phyloP scores from a whole-genome alignment of 2,113 vertebrate genomes.

The Vireo altiloquus region DNA sequence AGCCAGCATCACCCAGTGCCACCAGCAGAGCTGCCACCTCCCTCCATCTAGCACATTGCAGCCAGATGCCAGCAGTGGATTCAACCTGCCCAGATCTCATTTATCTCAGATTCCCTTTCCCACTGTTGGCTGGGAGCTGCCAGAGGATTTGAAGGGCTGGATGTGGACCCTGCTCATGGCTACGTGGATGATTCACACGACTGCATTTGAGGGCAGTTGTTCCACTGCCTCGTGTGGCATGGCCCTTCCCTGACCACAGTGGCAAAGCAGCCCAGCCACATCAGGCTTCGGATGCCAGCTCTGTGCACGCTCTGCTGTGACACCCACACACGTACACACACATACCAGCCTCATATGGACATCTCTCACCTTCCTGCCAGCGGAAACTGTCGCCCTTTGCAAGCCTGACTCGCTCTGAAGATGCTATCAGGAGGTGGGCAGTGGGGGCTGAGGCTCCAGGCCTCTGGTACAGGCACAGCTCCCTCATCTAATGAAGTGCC shows the following conservation, averaged over 20 bases:
- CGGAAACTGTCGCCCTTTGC: constrained; percentile 49
- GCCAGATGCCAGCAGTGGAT: not conserved
- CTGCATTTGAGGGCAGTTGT: fast-evolving
- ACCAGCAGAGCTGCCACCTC: not conserved
- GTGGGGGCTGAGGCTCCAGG: not conserved
- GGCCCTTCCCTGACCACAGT: not conserved
- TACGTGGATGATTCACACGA: not conserved
- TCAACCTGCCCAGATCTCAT: not conserved
- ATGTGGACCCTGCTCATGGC: not conserved
- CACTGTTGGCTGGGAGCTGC: not conserved
- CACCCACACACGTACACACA: not conserved
- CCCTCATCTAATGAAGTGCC: not conserved
- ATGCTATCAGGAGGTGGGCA: constrained; percentile 41
- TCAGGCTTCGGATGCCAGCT: not conserved
- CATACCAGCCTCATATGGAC: not conserved
- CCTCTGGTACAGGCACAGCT: not conserved
- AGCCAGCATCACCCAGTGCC: fast-evolving
- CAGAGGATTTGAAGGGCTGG: not conserved
- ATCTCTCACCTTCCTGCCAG: constrained; percentile 10
- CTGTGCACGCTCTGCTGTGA: fast-evolving
- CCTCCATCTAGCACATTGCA: not conserved
- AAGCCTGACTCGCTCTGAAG: not conserved
- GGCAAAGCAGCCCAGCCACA: not conserved
- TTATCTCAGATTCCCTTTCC: not conserved
- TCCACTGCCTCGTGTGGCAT: fast-evolving